These are phyloP conservation scores for Reticulitermes speratus DNA, from an alignment of 1,140 invertebrate species.

Conservation along the genomic window DNA sequence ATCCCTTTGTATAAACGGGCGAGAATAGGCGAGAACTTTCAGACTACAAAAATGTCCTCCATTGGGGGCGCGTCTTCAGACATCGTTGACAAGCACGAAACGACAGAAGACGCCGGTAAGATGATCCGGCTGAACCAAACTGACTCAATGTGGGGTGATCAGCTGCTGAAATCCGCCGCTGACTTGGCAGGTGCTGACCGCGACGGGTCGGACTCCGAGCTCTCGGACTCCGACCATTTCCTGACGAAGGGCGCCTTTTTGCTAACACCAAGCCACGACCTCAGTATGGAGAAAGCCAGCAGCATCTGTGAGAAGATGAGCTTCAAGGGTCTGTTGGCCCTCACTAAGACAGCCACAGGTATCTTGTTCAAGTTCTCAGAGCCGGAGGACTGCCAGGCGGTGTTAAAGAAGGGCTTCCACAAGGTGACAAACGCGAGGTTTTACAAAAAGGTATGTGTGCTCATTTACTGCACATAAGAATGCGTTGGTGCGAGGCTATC, in stretches of 20 bases:
- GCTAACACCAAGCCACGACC: constrained; percentile 76
- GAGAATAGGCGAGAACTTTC: neutral
- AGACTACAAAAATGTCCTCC: neutral
- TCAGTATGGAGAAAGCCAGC: constrained; percentile 80
- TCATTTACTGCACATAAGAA: too few relatives aligned
- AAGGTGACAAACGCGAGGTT: constrained; percentile 75
- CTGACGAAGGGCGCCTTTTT: constrained; percentile 69
- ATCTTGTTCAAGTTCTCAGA: constrained; percentile 84
- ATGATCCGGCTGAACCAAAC: constrained; percentile 26
- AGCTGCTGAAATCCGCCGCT: constrained; percentile 29
- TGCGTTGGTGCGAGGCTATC: too few relatives aligned
- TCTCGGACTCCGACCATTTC: constrained; percentile 34
- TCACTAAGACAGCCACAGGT: constrained; percentile 83
- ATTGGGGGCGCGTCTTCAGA: neutral
- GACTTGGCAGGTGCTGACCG: constrained; percentile 23
- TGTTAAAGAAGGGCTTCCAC: constrained; percentile 82
- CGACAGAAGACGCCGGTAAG: neutral
- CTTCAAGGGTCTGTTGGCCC: constrained; percentile 70
- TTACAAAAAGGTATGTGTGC: constrained; percentile 67
- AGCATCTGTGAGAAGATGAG: constrained; percentile 84
- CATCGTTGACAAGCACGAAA: neutral
- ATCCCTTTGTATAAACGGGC: neutral
- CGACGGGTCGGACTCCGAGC: constrained; percentile 32
- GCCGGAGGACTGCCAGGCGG: constrained; percentile 79
- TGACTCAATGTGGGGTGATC: constrained; percentile 28